A percentile compares a stretch with the other conserved stretches of the same genome.
Evolutionary conservation across 2,113 vertebrate species (phyloP).

Genomic region (Crotalus viridis): DNA sequence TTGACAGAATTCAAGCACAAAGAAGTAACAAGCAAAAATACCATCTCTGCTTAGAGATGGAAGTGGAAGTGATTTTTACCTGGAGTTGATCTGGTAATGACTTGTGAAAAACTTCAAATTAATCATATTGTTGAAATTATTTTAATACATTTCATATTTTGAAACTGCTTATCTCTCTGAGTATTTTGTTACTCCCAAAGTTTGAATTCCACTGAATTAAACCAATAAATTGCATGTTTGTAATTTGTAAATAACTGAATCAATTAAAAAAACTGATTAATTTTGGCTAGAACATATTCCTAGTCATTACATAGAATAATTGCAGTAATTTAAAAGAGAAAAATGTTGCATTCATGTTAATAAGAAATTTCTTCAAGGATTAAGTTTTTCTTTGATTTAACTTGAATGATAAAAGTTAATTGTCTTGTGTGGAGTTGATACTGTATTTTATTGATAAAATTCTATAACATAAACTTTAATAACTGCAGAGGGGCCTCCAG

Average conservation of each 20-base stretch:
- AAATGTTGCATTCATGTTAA: neutral
- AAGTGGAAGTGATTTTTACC: neutral
- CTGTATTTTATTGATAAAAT: neutral
- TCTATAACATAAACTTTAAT: conserved; percentile 12
- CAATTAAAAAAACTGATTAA: neutral
- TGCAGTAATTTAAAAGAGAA: neutral
- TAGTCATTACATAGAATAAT: neutral
- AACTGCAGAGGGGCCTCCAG: neutral
- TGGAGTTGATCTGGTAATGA: neutral
- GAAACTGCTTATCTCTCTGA: neutral
- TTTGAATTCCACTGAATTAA: neutral
- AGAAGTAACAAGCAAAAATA: neutral
- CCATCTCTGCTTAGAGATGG: neutral
- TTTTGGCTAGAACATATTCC: neutral
- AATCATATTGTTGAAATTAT: neutral
- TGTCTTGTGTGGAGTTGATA: conserved; percentile 22
- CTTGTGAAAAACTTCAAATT: neutral
- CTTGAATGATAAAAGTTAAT: neutral
- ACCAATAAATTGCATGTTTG: neutral
- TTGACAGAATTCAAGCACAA: neutral
- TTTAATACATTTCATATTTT: neutral
- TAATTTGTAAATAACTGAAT: neutral
- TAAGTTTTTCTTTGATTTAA: neutral
- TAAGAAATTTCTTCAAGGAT: neutral
- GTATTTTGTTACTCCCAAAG: neutral